These are phyloP conservation scores for Zaprionus inermis DNA, from an alignment of 1,140 invertebrate species.

Conservation along the genomic window DNA sequence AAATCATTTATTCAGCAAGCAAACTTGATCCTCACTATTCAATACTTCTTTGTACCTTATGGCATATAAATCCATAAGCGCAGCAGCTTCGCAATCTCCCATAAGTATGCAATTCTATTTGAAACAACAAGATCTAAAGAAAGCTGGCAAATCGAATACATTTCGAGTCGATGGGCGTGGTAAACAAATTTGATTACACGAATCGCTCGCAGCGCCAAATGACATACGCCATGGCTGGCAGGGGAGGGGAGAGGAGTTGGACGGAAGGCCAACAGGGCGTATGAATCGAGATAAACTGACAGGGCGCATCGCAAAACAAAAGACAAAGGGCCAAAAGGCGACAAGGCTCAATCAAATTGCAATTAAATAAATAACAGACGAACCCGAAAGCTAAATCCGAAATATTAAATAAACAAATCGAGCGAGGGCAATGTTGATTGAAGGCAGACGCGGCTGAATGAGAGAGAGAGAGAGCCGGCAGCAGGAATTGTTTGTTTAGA, in stretches of 20 bases:
- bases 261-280: slow-evolving; percentile 8
- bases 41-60: not conserved
- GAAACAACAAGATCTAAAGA: slow-evolving; percentile 43
- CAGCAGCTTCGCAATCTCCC: not conserved
- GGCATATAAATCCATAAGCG: not conserved
- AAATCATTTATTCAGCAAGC: not conserved
- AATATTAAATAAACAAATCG: slow-evolving; percentile 75
- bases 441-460: too few relatives aligned
- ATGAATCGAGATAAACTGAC: slow-evolving; percentile 7
- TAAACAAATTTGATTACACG: slow-evolving; percentile 66
- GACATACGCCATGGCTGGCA: slow-evolving; percentile 30
- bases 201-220: slow-evolving; percentile 50
- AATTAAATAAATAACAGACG: slow-evolving; percentile 72
- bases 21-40: not conserved
- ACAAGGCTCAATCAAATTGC: slow-evolving; percentile 66
- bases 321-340: slow-evolving; percentile 35
- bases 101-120: slow-evolving; percentile 36
- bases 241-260: not conserved
- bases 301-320: slow-evolving; percentile 39
- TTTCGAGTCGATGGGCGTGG: slow-evolving; percentile 40
- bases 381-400: slow-evolving; percentile 41
- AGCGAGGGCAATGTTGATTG: slow-evolving; percentile 38
- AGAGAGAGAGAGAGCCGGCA: slow-evolving; percentile 17
- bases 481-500: slow-evolving; percentile 31
- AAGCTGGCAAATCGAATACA: slow-evolving; percentile 54